phyloP scores from a whole-genome alignment of 1,140 invertebrate species.

The Glossosoma conforme region DNA sequence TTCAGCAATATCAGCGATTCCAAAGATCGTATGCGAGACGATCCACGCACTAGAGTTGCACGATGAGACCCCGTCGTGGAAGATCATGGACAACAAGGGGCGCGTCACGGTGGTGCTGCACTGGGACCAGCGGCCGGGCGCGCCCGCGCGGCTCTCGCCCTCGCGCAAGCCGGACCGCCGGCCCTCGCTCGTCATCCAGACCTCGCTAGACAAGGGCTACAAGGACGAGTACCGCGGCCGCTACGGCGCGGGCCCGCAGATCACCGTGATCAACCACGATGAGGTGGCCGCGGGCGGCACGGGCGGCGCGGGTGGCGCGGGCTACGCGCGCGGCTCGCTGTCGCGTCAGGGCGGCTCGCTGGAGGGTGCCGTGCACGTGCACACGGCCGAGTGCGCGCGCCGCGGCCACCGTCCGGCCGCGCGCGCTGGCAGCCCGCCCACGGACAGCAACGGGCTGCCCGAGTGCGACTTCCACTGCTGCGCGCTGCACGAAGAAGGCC shows the following conservation, averaged over 20 bases:
- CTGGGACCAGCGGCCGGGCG: constrained; percentile 78
- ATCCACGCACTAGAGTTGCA: constrained; percentile 89
- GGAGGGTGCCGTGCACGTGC: constrained; percentile 71
- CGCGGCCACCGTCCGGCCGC: constrained; percentile 60
- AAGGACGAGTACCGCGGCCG: constrained; percentile 47
- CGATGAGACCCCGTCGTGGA: constrained; percentile 93
- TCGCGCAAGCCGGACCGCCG: constrained; percentile 55
- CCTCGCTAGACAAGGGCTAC: constrained; percentile 64
- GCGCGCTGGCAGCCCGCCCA: constrained; percentile 52
- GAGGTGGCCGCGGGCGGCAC: constrained; percentile 51
- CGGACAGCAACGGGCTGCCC: constrained; percentile 50
- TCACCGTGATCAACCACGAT: constrained; percentile 87
- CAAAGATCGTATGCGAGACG: constrained; percentile 93
- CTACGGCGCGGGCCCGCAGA: constrained; percentile 67
- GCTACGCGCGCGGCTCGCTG: constrained; percentile 51
- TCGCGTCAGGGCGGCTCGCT: constrained; percentile 67
- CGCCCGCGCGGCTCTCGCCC: constrained; percentile 56
- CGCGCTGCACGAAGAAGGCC: constrained; percentile 85
- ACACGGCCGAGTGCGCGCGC: constrained; percentile 77
- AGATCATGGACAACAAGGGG: constrained; percentile 94
- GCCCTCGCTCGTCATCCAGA: constrained; percentile 69
- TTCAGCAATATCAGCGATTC: constrained; percentile 89
- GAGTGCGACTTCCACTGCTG: constrained; percentile 95
- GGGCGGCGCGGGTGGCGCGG: constrained; percentile 33
- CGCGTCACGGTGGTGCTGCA: constrained; percentile 89